phyloP scores from a whole-genome alignment of 2,797 vertebrate species.

The Synaphobranchus kaupii region DNA sequence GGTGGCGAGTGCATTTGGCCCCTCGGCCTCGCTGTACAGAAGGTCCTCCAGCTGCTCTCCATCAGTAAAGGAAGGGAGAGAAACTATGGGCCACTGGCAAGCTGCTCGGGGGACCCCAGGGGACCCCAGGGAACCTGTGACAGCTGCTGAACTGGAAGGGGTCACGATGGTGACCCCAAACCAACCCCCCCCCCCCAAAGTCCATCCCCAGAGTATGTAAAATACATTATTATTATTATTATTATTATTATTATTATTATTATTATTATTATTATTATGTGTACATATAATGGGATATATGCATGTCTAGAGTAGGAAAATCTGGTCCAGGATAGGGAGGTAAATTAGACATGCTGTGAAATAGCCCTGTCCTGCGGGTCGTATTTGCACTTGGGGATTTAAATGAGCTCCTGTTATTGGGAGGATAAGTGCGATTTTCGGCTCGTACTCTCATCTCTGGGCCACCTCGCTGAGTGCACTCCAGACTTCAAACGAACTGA shows the following conservation, averaged over 20 bases:
- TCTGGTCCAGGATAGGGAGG: conserved; percentile 12
- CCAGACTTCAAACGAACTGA: conserved; percentile 18
- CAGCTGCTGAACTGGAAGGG: neutral
- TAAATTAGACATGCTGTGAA: conserved; percentile 12
- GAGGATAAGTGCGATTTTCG: neutral
- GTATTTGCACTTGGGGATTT: neutral
- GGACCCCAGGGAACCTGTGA: neutral
- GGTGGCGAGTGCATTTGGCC: neutral
- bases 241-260: too few relatives aligned
- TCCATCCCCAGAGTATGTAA: neutral
- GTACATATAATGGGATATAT: neutral
- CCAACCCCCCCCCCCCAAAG: neutral
- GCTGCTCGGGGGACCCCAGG: neutral
- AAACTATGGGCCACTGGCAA: neutral
- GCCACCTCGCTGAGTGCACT: neutral
- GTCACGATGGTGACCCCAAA: neutral
- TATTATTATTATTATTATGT: neutral
- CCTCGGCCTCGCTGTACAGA: neutral
- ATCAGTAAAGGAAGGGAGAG: neutral
- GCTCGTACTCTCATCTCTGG: conserved; percentile 17
- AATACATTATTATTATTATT: neutral
- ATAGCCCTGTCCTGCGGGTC: neutral
- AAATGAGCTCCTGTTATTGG: neutral
- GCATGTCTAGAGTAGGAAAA: neutral
- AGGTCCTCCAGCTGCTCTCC: neutral